Base-by-base conservation (phyloP, 1,140 invertebrate genomes). In the Druon quercuslanigerum region DNA sequence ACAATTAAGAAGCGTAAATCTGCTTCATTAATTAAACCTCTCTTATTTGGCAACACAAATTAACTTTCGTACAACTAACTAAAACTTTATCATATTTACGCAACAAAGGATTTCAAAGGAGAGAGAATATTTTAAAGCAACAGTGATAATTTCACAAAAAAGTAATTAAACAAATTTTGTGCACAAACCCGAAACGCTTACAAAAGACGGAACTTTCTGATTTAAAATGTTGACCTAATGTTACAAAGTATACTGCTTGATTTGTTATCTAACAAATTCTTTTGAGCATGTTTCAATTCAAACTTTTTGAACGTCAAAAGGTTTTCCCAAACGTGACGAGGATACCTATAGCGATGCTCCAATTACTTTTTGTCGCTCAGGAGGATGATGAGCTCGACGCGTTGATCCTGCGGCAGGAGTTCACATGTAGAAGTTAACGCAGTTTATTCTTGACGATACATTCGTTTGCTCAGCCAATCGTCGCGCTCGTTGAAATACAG, bases 281-380 rank as follows among this genome's bases (percentile, higher is more conserved):
- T 76, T 82, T 79, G 77, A 79, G 75, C 79, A 66, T 54, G 79
- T 78, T 78, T 76, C 54, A 66, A 66, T 33, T 66, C 16, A 66
- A 66, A 66, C 33, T 66, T 66, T 40, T 14, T 33, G 33, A 16
- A 33, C 25, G 14, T 40, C 60, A 66, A 66, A 66, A 25, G 60
- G 60, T 40, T 66, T 66, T 66, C n/a, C 13, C 13, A 8, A 40
- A 40, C 25, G 25, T 66, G 60, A 66, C 40, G 60, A 66, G 60
- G 25, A 19, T 13, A 16, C 12, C 4, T n/a, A 72, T 50, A 75
- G 77, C 77, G 75, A 79, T 72, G 72, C 76, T 80, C 73, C 80
- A 88, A 88, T 87, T 87, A 82, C 84, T 85, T 84, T 87, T 84
- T 83, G 79, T 82, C 79, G 72, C 57, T 76, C 75, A 78, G 72